These are phyloP conservation scores for Oenanthe oenanthe DNA, from an alignment of 2,113 vertebrate species.

Conservation along the genomic window DNA sequence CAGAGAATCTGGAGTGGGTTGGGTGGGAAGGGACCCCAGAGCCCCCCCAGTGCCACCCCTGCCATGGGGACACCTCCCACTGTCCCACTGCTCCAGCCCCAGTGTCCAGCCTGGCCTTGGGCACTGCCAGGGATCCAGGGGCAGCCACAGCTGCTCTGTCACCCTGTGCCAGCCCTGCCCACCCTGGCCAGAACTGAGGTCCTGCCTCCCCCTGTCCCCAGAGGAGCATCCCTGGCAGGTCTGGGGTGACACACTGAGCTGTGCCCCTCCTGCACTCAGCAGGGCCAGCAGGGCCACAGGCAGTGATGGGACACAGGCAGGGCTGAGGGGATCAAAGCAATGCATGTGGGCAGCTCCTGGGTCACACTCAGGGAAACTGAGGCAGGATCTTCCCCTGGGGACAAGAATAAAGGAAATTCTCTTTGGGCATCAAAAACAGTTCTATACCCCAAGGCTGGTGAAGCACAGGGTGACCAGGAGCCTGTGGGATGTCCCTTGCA, in stretches of 20 bases:
- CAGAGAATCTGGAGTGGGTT: background rate
- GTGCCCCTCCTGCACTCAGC: background rate
- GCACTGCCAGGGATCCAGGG: background rate
- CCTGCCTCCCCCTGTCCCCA: too few relatives aligned
- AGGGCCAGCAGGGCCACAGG: too few relatives aligned
- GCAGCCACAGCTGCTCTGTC: too few relatives aligned
- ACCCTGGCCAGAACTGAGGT: too few relatives aligned
- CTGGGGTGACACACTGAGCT: too few relatives aligned
- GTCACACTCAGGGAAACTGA: background rate
- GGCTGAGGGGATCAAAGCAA: background rate
- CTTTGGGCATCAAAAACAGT: rapidly evolving
- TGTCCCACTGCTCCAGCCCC: background rate
- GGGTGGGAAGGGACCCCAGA: rapidly evolving
- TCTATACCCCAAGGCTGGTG: background rate
- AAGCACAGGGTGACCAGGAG: background rate
- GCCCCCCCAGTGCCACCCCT: rapidly evolving
- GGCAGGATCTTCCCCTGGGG: rapidly evolving
- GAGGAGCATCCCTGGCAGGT: too few relatives aligned
- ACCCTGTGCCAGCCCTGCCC: too few relatives aligned
- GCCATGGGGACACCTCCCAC: background rate
- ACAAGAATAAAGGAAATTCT: too few relatives aligned
- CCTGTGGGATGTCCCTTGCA: background rate
- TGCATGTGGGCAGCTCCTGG: rapidly evolving
- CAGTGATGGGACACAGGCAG: background rate
- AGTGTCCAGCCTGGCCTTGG: background rate